Conservation (phyloP, 2,888 invertebrate genomes). For the Chalcosyrphus nemorum region DNA sequence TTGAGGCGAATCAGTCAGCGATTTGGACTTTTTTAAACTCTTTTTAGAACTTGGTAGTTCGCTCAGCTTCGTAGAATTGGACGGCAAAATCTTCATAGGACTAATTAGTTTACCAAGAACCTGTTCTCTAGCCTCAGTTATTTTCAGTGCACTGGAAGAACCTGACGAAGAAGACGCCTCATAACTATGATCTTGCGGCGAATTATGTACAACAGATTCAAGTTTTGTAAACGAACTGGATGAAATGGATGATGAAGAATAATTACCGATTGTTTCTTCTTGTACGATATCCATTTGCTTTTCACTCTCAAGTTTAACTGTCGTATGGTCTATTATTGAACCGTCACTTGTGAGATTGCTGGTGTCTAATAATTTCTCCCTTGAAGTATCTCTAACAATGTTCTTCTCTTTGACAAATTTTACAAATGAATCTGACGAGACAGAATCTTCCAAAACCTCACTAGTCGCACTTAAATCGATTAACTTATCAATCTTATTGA, state of each 20-base stretch:
- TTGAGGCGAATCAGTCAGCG: no score
- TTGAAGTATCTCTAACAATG: conserved; percentile 3
- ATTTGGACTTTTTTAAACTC: no score
- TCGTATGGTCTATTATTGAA: background rate
- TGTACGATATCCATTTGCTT: background rate
- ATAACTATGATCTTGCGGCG: background rate
- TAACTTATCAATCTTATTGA: background rate
- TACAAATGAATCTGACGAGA: conserved; percentile 34
- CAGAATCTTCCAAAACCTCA: background rate
- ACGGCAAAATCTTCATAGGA: background rate
- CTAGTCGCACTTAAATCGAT: conserved; percentile 8
- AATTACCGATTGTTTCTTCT: background rate
- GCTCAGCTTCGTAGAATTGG: background rate
- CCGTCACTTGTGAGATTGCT: conserved; percentile 11
- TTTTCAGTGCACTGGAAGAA: background rate
- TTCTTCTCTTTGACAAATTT: conserved; percentile 5
- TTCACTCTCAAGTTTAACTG: background rate
- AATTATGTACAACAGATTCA: background rate
- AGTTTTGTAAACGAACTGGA: conserved; percentile 24
- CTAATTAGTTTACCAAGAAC: no score
- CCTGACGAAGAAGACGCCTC: conserved; percentile 23
- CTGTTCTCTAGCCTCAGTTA: background rate
- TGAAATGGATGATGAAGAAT: conserved; percentile 41
- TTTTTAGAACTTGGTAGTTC: no score
- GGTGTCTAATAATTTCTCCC: conserved; percentile 14